Evolutionary conservation across 1,140 invertebrate species (phyloP).

Genomic region (Heterodera carotae): DNA sequence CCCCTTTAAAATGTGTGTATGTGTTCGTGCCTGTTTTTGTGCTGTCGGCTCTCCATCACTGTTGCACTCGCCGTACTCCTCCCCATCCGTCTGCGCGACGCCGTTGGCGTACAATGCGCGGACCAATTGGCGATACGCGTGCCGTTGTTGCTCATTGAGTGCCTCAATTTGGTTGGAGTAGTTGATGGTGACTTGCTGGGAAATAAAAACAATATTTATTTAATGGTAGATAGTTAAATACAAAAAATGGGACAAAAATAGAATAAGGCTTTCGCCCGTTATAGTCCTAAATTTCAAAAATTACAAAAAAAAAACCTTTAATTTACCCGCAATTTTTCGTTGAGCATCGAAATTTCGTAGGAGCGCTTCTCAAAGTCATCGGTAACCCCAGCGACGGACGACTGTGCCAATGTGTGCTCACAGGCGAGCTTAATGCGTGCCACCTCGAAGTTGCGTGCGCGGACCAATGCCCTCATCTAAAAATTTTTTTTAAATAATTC

Average conservation of each 20-base stretch:
- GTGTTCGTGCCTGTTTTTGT: conserved; percentile 20
- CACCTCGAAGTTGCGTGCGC: conserved; percentile 1
- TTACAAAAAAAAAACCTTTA: neutral
- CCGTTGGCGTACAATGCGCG: conserved; percentile 5
- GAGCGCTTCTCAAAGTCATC: conserved; percentile 4
- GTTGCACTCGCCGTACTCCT: too few relatives aligned
- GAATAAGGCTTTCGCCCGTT: too few relatives aligned
- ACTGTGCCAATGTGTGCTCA: neutral
- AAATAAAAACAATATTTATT: conserved; percentile 9
- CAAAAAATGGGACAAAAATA: too few relatives aligned
- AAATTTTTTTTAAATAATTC: conserved; percentile 1
- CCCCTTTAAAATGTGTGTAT: neutral
- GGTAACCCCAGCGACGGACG: too few relatives aligned
- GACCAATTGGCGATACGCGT: conserved; percentile 37
- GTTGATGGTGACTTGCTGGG: conserved; percentile 43
- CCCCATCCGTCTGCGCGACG: too few relatives aligned
- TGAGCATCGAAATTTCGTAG: conserved; percentile 13
- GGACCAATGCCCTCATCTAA: conserved; percentile 9
- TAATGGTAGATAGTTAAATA: neutral
- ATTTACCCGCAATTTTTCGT: conserved; percentile 4
- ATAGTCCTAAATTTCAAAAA: too few relatives aligned
- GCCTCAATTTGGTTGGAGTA: conserved; percentile 53
- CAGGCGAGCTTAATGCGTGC: neutral
- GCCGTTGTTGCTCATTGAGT: conserved; percentile 36
- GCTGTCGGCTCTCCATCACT: neutral